Evolutionary conservation across 2,888 invertebrate genomes (phyloP), one percentile per base, ranked within the genome.

Genomic region (Megamerina dolium): DNA sequence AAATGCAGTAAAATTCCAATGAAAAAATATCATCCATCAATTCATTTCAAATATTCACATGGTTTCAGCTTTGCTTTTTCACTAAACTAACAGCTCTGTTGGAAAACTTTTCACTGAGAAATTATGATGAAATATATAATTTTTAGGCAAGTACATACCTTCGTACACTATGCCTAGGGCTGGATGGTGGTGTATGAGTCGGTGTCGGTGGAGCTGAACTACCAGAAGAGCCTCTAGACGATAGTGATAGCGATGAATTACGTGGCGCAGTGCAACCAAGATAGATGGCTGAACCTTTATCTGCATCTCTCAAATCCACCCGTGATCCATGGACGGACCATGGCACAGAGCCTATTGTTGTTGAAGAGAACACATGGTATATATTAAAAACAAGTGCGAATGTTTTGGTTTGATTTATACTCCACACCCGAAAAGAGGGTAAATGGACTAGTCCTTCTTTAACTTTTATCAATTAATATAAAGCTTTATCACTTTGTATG

Each of bases 201-300:
- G 87, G 87, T 13, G 87, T 85, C 14, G 86, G 86, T 30, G 87
- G 86, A 12, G 87, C 85, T 37, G 82, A 79, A 10, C 81, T 80
- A 18, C 60, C 80, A 72, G 48, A 80, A 56, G 49, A 80, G 59
- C 48, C 77, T 67, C 74, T 78, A 73, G 68, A 77, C 73, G 55
- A 58, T 40, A 63, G 55, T 37, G 68, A 64, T 34, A 68, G 54
- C 20, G 60, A 59, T 14, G 60, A 61, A 32, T 57, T 59, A 21
- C 64, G 60, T 12, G 72, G 72, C 23, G 68, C 70, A 40, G 62
- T 53, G 49, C 72, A 72, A 9, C 80, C 80, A 43, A 80, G 74
- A 43, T 78, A 82, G 57, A 80, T 75, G 9, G 78, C 80, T 45
- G 81, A 76, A 21, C 79, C 77, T 49, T 66, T 78, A 52, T 77